Percentiles rank a stretch among this genome's conserved stretches.
These are phyloP conservation scores for Rhamnusium bicolor DNA, from an alignment of 2,888 invertebrate species.

Conservation along the genomic window DNA sequence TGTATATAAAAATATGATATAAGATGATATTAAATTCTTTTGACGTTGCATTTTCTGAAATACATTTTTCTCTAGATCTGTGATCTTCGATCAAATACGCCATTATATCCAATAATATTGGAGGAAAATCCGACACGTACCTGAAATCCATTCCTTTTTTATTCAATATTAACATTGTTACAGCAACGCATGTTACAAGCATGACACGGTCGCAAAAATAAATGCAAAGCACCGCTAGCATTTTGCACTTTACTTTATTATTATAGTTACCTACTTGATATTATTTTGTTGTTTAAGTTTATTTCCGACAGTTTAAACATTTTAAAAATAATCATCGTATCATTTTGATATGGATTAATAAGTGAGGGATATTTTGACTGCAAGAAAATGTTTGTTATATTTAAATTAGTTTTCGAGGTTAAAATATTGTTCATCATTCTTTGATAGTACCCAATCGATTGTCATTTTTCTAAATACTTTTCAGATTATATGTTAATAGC, in stretches of 20 bases:
- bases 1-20: too few relatives aligned
- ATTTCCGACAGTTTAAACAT: background rate
- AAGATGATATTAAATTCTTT: background rate
- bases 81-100: background rate
- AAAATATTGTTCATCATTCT: background rate
- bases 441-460: background rate
- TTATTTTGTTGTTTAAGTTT: background rate
- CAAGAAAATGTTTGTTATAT: background rate
- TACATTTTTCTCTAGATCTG: background rate
- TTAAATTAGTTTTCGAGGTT: background rate
- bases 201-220: slow-evolving; percentile 7
- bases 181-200: slow-evolving; percentile 8
- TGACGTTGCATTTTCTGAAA: background rate
- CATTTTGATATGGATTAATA: background rate
- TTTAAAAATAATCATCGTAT: background rate
- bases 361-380: background rate
- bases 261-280: background rate
- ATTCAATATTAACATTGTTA: slow-evolving; percentile 21
- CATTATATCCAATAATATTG: background rate
- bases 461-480: background rate
- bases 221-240: slow-evolving; percentile 15
- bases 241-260: slow-evolving; percentile 18
- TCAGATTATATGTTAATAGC: background rate
- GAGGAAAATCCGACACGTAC: background rate
- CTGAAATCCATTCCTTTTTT: background rate